A percentile compares a stretch with the other conserved stretches of the same genome.
These are phyloP conservation scores for Anarrhichthys ocellatus DNA, from an alignment of 2,113 vertebrate species.

Conservation along the genomic window DNA sequence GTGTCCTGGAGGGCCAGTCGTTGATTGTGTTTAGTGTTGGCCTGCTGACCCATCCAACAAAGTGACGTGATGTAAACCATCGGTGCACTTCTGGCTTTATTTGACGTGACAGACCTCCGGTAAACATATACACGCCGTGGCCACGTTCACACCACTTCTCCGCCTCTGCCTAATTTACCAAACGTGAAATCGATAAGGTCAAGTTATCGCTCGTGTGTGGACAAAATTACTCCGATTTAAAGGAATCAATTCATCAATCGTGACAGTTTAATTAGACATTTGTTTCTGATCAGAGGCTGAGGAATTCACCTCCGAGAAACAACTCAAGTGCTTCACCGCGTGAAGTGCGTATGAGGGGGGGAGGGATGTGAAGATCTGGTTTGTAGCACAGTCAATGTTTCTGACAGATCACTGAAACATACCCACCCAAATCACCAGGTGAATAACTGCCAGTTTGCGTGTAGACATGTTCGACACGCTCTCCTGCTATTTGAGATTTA, in stretches of 20 bases:
- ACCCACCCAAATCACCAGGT: constrained; percentile 62
- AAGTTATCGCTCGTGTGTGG: constrained; percentile 37
- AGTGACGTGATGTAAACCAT: constrained; percentile 78
- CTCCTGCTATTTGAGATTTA: constrained; percentile 56
- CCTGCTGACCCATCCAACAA: constrained; percentile 67
- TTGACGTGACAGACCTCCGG: constrained; percentile 65
- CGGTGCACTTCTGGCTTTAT: constrained; percentile 60
- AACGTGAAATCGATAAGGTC: constrained; percentile 57
- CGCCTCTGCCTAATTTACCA: constrained; percentile 32
- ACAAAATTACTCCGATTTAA: constrained; percentile 38
- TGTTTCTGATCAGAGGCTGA: constrained; percentile 50
- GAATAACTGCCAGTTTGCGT: constrained; percentile 45
- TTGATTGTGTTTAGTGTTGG: constrained; percentile 77
- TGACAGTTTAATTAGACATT: constrained; percentile 58
- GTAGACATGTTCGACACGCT: constrained; percentile 44
- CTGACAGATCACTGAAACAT: constrained; percentile 59
- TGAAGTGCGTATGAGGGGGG: not conserved
- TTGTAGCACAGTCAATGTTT: constrained; percentile 58
- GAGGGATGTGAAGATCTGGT: constrained; percentile 45
- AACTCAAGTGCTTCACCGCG: constrained; percentile 6
- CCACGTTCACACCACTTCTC: constrained; percentile 29
- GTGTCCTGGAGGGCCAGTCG: constrained; percentile 56
- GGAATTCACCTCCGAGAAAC: constrained; percentile 34
- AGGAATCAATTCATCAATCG: constrained; percentile 59
- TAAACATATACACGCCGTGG: constrained; percentile 57